Evolutionary conservation across 92 coral and sea anemone species (phyloP), one percentile per base, ranked within the genome.

Genomic region (Bergia sp.): DNA sequence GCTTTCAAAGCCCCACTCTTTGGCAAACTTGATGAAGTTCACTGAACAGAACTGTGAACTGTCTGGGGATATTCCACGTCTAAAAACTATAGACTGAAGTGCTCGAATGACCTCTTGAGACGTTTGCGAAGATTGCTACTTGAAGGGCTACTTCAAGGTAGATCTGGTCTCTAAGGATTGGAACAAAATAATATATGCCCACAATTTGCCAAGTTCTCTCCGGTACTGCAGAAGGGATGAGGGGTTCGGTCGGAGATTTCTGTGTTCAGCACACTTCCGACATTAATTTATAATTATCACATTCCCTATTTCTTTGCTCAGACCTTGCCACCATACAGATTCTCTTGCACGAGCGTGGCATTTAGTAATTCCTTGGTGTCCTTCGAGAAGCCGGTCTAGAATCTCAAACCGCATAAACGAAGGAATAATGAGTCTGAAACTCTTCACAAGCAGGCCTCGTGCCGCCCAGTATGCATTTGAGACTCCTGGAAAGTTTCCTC

Each of bases 321-420:
- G 49, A 2, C 94, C 98, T 65, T 95, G 96, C 96, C 96, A 95
- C 96, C 96, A 93, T 21, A 95, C 82, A 39, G 94, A 91, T 38
- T 58, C 41, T 65, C 86, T 89, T 29, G 94, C 98, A 18, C 96
- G 91, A 81, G 64, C 90, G 41, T 95, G 82, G 82, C 95, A 95
- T 67, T 95, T 95, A 40, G 92, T 49, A 10, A 45, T 45, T 45
- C 50, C 50, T 45, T 45, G 50, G 50, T 45, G 4, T 10, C 50
- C 50, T 3, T 90, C 86, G 73, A 93, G 96, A 10, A 93, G 72
- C 44, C 90, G 88, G 43, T 93, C 94, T 40, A 95, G 50, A 5
- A 3, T 45, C 50, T 45, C 50, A 45, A 45, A 7, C 6, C 50
- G 7, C 50, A 3, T 45, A 7, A 7, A 45, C 9, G 50, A 45